These are phyloP conservation scores for Mylabris phalerata DNA, from an alignment of 1,140 invertebrate species.

Conservation along the genomic window DNA sequence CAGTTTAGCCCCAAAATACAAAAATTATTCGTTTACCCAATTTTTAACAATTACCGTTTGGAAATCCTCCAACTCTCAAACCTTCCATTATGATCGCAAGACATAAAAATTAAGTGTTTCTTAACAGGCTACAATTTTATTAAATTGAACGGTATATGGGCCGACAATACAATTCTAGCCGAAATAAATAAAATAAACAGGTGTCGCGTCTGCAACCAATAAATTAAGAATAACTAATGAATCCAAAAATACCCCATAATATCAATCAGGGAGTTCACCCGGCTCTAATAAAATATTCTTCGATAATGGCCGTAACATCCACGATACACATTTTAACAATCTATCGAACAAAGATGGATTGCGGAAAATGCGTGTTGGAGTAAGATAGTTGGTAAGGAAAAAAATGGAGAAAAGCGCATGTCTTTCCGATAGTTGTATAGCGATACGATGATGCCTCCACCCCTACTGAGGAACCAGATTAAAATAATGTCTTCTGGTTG, in stretches of 20 bases:
- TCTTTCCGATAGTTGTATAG: conserved; percentile 3
- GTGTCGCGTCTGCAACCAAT: conserved; percentile 28
- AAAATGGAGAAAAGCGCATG: conserved; percentile 27
- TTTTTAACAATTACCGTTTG: too few species aligned
- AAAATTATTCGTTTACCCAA: too few species aligned
- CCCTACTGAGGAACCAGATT: conserved; percentile 23
- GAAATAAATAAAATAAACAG: conserved; percentile 21
- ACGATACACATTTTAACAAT: background rate
- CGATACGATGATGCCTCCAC: background rate
- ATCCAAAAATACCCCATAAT: conserved; percentile 26
- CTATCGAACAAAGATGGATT: too few species aligned
- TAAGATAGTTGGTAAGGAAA: conserved; percentile 4
- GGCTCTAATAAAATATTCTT: conserved; percentile 22
- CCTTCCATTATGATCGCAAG: too few species aligned
- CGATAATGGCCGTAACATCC: conserved; percentile 28
- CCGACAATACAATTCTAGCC: background rate
- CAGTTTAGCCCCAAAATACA: too few species aligned
- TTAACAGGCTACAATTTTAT: conserved; percentile 2
- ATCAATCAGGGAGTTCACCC: conserved; percentile 24
- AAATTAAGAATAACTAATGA: conserved; percentile 33
- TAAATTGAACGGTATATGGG: background rate
- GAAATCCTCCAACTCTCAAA: too few species aligned
- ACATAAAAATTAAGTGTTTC: background rate
- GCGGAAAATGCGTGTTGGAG: conserved; percentile 4
- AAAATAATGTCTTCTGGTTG: conserved; percentile 22